Conservation (phyloP, 30 jellyfish, hydroid and myxozoan species). For the Catostylus mosaicus region DNA sequence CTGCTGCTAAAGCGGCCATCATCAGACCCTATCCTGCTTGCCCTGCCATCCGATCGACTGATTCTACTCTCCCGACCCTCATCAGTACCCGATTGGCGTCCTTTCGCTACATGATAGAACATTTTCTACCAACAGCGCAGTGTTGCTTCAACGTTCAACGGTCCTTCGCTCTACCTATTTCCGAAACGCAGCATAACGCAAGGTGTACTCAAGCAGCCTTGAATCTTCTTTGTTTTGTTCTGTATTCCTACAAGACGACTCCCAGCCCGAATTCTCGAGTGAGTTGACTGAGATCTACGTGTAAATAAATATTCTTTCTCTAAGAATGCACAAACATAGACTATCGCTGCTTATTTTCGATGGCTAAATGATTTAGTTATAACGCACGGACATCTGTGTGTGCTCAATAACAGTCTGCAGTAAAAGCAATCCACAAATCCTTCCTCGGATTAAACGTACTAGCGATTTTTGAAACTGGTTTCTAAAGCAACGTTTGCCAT, state of each 20-base stretch:
- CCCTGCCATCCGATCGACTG: slow-evolving; percentile 88
- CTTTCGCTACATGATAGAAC: slow-evolving; percentile 95
- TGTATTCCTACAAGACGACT: neutral
- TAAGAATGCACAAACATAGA: neutral
- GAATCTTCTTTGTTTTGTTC: neutral
- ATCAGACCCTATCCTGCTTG: slow-evolving; percentile 70
- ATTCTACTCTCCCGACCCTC: slow-evolving; percentile 81
- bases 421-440: slow-evolving; percentile 48
- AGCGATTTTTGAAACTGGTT: slow-evolving; percentile 40
- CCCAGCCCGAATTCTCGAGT: neutral
- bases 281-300: neutral
- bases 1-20: slow-evolving; percentile 67
- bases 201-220: neutral
- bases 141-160: too few species aligned
- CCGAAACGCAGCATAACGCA: slow-evolving; percentile 3
- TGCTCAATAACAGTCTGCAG: slow-evolving; percentile 65
- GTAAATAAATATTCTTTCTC: neutral
- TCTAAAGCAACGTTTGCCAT: slow-evolving; percentile 61
- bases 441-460: slow-evolving; percentile 44
- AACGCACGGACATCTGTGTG: slow-evolving; percentile 62
- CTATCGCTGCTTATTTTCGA: slow-evolving; percentile 1
- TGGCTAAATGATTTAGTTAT: neutral
- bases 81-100: slow-evolving; percentile 56
- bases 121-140: slow-evolving; percentile 16
- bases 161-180: neutral